Conservation (phyloP, 2,888 invertebrate species). For the Macrophya annulata region DNA sequence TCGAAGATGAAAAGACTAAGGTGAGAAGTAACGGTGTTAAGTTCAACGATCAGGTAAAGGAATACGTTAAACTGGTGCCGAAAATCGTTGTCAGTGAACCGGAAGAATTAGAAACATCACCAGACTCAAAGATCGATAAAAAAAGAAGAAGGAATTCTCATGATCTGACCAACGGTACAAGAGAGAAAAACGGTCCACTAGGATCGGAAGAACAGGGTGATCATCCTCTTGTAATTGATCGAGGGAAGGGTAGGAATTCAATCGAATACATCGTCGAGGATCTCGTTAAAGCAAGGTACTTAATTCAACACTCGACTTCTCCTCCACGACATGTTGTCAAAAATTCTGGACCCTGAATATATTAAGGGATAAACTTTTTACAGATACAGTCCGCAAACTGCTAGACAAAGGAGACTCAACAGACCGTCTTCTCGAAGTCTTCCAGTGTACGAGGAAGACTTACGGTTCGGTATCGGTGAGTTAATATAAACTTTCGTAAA, state of each 20-base stretch:
- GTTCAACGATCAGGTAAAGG: conserved; percentile 14
- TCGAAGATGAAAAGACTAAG: conserved; percentile 62
- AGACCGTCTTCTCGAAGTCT: conserved; percentile 61
- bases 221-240: conserved; percentile 11
- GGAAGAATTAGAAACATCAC: not conserved
- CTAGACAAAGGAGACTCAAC: conserved; percentile 59
- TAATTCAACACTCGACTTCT: conserved; percentile 9
- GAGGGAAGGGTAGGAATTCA: conserved; percentile 51
- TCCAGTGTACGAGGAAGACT: not conserved
- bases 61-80: not conserved
- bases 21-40: conserved; percentile 52
- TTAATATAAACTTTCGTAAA: not conserved
- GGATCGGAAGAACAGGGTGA: not conserved
- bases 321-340: not conserved
- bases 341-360: not conserved
- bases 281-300: conserved; percentile 71
- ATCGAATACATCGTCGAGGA: conserved; percentile 67
- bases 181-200: not conserved
- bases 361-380: conserved; percentile 38
- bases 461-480: conserved; percentile 36
- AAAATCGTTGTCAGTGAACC: conserved; percentile 28
- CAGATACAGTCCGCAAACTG: conserved; percentile 67
- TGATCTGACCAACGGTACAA: not conserved
- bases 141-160: not conserved
- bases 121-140: not conserved